These are phyloP conservation scores for Drosophila hydei DNA, from an alignment of 1,140 invertebrate genomes.

Conservation along the genomic window DNA sequence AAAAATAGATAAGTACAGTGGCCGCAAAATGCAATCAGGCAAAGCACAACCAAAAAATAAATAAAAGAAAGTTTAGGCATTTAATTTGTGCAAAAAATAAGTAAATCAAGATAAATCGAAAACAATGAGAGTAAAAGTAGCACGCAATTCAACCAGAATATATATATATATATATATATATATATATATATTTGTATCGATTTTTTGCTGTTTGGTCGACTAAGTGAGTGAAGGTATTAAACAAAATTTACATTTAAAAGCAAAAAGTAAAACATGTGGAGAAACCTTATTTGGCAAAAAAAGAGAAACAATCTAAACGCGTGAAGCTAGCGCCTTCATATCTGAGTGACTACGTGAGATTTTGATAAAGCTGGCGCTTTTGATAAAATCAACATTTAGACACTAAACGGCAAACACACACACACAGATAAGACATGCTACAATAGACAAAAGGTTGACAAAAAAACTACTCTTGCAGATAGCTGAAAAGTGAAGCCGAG, in stretches of 20 bases:
- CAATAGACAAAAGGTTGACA: conserved; percentile 29
- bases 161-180: conserved; percentile 35
- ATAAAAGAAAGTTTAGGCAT: conserved; percentile 49
- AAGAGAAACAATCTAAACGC: conserved; percentile 17
- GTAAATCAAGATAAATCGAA: conserved; percentile 28
- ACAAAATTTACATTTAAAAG: conserved; percentile 58
- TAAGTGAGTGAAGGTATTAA: conserved; percentile 69
- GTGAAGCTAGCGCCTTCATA: conserved; percentile 47
- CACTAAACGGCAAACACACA: conserved; percentile 36
- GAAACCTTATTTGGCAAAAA: conserved; percentile 15
- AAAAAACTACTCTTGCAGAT: conserved; percentile 51
- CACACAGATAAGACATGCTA: conserved; percentile 35
- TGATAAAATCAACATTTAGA: conserved; percentile 46
- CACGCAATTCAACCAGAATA: conserved; percentile 47
- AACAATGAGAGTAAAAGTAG: conserved; percentile 71
- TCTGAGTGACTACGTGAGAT: conserved; percentile 64
- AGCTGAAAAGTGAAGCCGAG: conserved; percentile 45
- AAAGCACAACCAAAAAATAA: conserved; percentile 14
- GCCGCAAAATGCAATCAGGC: not conserved
- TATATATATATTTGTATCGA: conserved; percentile 64
- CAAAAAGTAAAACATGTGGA: not conserved
- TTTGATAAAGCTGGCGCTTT: conserved; percentile 62
- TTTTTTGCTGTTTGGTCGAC: conserved; percentile 52
- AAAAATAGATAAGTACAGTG: not conserved
- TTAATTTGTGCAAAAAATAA: conserved; percentile 11